Percentiles rank a stretch among this genome's conserved stretches.
phyloP scores from a whole-genome alignment of 1,140 invertebrate genomes.

The Rhagoletis zephyria region DNA sequence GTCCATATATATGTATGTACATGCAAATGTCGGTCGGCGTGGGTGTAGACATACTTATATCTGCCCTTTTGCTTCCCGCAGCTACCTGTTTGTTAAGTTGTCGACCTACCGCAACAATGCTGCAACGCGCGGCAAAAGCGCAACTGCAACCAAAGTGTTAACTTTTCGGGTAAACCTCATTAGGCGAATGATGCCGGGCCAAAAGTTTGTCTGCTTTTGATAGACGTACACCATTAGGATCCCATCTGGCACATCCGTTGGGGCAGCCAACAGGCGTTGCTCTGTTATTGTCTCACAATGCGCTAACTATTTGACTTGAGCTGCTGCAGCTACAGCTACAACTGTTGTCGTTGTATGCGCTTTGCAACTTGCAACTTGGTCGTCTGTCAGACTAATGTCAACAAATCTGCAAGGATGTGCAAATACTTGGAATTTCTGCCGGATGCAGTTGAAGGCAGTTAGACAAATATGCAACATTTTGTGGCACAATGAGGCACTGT shows the following conservation, averaged over 20 bases:
- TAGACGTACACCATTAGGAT: neutral
- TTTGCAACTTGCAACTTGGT: neutral
- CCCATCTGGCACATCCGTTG: neutral
- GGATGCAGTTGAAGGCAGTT: constrained; percentile 46
- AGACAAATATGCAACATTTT: constrained; percentile 50
- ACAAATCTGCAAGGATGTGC: constrained; percentile 48
- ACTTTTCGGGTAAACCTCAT: constrained; percentile 62
- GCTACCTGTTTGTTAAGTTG: neutral
- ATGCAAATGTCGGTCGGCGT: neutral
- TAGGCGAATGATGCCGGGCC: constrained; percentile 50
- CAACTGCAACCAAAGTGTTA: constrained; percentile 56
- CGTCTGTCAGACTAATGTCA: neutral
- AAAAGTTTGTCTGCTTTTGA: constrained; percentile 24
- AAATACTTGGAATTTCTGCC: constrained; percentile 45
- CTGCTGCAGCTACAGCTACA: neutral
- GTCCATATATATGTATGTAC: neutral
- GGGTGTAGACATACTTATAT: neutral
- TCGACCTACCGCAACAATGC: neutral
- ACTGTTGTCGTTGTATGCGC: neutral
- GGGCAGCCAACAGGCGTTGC: neutral
- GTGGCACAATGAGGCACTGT: constrained; percentile 16
- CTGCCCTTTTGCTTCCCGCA: neutral
- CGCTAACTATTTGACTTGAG: neutral
- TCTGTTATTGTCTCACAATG: neutral
- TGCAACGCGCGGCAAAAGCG: neutral